phyloP scores from a whole-genome alignment of 2,797 vertebrate genomes.

The Notolabrus celidotus region DNA sequence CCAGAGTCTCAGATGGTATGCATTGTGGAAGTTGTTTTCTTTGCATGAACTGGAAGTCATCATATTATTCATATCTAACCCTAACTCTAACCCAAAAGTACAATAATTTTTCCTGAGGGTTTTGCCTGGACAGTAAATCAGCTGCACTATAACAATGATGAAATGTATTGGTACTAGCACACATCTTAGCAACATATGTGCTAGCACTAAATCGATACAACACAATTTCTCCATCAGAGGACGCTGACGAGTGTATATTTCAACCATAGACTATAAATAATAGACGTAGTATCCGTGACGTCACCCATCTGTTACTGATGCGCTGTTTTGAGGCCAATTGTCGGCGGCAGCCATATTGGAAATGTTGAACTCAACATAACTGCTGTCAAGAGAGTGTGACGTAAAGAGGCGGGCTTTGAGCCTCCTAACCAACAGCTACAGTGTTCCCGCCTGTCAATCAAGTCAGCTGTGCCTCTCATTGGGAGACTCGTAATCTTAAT shows the following conservation, averaged over 20 bases:
- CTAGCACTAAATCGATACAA: neutral
- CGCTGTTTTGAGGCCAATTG: too few relatives aligned
- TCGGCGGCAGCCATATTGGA: too few relatives aligned
- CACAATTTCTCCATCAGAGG: conserved; percentile 12
- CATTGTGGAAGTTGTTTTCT: neutral
- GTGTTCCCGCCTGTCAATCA: too few relatives aligned
- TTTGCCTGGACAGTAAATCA: neutral
- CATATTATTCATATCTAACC: neutral
- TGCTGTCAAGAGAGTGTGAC: too few relatives aligned
- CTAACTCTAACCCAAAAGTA: neutral
- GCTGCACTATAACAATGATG: neutral
- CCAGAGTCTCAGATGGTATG: conserved; percentile 6
- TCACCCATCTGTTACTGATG: too few relatives aligned
- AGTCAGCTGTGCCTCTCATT: too few relatives aligned
- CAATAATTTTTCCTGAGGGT: neutral
- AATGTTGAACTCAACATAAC: too few relatives aligned
- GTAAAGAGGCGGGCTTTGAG: too few relatives aligned
- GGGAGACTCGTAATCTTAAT: too few relatives aligned
- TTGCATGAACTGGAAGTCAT: neutral
- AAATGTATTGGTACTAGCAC: neutral
- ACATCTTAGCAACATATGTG: neutral
- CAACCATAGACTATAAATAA: too few relatives aligned
- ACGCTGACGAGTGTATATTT: neutral
- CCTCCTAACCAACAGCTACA: too few relatives aligned
- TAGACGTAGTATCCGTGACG: too few relatives aligned